Base-by-base conservation (phyloP, 2,888 invertebrate species). In the Cloeon dipterum region DNA sequence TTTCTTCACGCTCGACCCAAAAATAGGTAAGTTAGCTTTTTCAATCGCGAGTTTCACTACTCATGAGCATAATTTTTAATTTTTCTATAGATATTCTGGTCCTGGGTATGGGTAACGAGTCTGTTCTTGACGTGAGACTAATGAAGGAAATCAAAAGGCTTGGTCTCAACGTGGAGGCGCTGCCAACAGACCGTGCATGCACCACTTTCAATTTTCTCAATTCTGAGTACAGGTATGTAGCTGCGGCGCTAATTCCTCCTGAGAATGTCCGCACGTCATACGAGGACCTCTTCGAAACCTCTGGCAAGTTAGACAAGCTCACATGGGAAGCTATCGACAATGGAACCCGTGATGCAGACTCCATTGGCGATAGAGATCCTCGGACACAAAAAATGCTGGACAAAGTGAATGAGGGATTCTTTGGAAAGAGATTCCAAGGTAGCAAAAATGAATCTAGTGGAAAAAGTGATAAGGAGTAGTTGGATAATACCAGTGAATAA, bases 181-280 rank as follows among this genome's bases (percentile, higher is more conserved):
- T 88, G 34, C 65, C 77, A 1, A 79, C 85, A 0, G 74, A 82
- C 44, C 72, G 77, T 50, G 94, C 94, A 0, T 77, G 82, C 47
- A 61, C 85, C 2, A 83, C 83, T 0, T 96, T 83, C 56, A 96
- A 94, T 61, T 94, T 88, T 52, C 61, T 93, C 26, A 81, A 75
- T 53, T 67, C 75, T 0, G 94, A 96, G 55, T 69, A 71, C 35
- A 62, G 77, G 40, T 67, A 63, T 46, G 72, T 73, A 10, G 67
- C 62, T 13, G 67, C 57, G 8, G 66, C 59, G 1, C 45, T 68
- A 7, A 55, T 66, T 33, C 68, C 68, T 2, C 65, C 66, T 1
- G 39, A 42, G 5, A 41, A 25, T 10, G 34, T 52, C 8, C 16
- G 35, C 11, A 40, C 45, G 19, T 39, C 41, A n/a, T 44, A 44